Conservation (phyloP, 2,888 invertebrate genomes). For the Epistrophe grossulariae region DNA sequence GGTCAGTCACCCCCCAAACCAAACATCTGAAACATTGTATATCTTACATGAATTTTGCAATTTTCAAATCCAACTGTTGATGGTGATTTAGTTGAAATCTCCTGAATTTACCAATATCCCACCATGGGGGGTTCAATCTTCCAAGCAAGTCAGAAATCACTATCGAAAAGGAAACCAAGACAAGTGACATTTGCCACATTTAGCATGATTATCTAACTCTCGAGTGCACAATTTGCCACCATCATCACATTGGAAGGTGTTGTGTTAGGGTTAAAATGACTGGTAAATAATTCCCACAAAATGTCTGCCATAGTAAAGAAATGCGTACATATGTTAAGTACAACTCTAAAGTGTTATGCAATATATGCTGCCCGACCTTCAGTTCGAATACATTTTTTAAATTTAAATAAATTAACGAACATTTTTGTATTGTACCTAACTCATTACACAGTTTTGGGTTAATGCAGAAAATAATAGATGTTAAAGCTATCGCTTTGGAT, state of each 20-base stretch:
- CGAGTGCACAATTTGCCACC: conserved; percentile 41
- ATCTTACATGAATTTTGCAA: conserved; percentile 29
- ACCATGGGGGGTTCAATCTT: conserved; percentile 1
- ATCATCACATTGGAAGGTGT: conserved; percentile 26
- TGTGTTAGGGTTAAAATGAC: background rate
- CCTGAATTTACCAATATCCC: background rate
- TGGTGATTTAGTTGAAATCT: background rate
- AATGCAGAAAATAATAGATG: background rate
- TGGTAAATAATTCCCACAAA: conserved; percentile 22
- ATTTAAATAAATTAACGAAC: conserved; percentile 5
- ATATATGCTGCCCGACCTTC: conserved; percentile 21
- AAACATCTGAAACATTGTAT: conserved; percentile 1
- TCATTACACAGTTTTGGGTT: conserved; percentile 6
- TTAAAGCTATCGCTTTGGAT: background rate
- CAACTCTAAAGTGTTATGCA: conserved; percentile 13
- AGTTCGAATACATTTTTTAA: background rate
- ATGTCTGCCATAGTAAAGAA: conserved; percentile 6
- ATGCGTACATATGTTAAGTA: conserved; percentile 11
- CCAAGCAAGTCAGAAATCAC: background rate
- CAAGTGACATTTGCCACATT: conserved; percentile 44
- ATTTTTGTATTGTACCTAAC: background rate
- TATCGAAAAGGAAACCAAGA: conserved; percentile 45
- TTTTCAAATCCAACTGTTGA: conserved; percentile 23
- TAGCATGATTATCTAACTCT: conserved; percentile 58
- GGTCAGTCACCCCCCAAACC: background rate